A percentile compares a stretch with the other conserved stretches of the same genome.
Evolutionary conservation across 2,797 vertebrate species (phyloP).

Genomic region (Silurus aristotelis): DNA sequence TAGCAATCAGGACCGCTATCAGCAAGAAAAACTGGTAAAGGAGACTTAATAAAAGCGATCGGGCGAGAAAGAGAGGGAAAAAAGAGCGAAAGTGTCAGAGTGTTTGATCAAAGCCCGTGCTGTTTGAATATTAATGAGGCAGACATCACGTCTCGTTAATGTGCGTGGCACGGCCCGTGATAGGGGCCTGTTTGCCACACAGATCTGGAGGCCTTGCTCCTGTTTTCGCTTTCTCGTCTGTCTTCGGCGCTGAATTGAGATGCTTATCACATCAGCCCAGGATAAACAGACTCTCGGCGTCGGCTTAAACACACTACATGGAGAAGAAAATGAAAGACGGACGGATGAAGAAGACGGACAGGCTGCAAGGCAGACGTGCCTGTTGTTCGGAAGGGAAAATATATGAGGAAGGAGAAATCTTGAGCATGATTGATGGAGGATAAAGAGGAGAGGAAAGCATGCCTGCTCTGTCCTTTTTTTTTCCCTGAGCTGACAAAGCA

Average conservation of each 20-base stretch:
- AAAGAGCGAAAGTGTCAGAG: conserved; percentile 31
- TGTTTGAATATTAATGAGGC: conserved; percentile 52
- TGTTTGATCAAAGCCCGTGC: conserved; percentile 47
- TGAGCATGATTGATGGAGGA: conserved; percentile 46
- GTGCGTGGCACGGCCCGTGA: conserved; percentile 14
- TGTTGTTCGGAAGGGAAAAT: conserved; percentile 7
- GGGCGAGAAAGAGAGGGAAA: conserved; percentile 1
- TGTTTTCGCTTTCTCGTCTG: conserved; percentile 35
- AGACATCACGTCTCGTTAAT: conserved; percentile 49
- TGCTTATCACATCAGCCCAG: conserved; percentile 30
- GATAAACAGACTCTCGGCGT: conserved; percentile 32
- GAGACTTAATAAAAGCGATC: conserved; percentile 37
- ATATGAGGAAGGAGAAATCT: conserved; percentile 35
- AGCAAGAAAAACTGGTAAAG: conserved; percentile 35
- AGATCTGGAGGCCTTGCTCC: conserved; percentile 35
- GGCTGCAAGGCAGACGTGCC: conserved; percentile 9
- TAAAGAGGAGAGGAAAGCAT: conserved; percentile 17
- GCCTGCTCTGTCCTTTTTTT: conserved; percentile 55
- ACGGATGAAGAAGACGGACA: conserved; percentile 20
- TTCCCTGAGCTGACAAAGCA: conserved; percentile 70
- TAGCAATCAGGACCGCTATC: conserved; percentile 22
- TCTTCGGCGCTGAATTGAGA: conserved; percentile 34
- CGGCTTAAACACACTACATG: conserved; percentile 9
- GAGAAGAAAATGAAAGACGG: background rate
- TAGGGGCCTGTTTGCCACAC: conserved; percentile 37